These are phyloP conservation scores for Temnothorax ravouxi DNA, from an alignment of 2,888 invertebrate genomes.

Conservation along the genomic window DNA sequence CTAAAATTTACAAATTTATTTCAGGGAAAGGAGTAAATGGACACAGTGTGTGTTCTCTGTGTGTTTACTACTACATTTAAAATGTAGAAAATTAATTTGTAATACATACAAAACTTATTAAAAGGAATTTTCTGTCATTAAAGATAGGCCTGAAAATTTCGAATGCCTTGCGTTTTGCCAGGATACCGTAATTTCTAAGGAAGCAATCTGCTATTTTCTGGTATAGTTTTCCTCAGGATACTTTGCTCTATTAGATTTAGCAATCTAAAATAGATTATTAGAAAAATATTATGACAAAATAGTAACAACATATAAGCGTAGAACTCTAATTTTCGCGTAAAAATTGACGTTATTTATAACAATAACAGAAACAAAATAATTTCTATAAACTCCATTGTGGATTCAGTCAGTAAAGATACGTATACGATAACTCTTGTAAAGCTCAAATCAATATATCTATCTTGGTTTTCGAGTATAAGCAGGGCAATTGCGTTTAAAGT, in stretches of 20 bases:
- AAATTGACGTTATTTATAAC: too few relatives aligned
- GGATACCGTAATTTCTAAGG: neutral
- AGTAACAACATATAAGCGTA: too few relatives aligned
- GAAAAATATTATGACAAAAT: too few relatives aligned
- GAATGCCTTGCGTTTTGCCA: neutral
- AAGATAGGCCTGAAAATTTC: neutral
- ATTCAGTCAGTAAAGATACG: too few relatives aligned
- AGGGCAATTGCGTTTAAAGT: too few relatives aligned
- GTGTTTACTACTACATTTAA: neutral
- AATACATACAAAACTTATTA: neutral
- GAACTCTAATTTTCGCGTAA: too few relatives aligned
- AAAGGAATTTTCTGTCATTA: neutral
- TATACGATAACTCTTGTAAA: too few relatives aligned
- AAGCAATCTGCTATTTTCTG: neutral
- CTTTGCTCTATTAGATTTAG: neutral
- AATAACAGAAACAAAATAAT: too few relatives aligned
- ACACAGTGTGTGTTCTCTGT: neutral
- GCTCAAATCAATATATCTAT: too few relatives aligned
- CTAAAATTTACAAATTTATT: neutral
- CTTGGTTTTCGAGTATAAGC: too few relatives aligned
- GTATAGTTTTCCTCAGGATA: too few relatives aligned
- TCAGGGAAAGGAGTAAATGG: neutral
- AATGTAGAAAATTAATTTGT: neutral
- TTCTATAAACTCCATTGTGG: too few relatives aligned
- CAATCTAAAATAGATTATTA: neutral